Evolutionary conservation across 2,888 invertebrate species (phyloP).

Genomic region (Ametastegia equiseti): DNA sequence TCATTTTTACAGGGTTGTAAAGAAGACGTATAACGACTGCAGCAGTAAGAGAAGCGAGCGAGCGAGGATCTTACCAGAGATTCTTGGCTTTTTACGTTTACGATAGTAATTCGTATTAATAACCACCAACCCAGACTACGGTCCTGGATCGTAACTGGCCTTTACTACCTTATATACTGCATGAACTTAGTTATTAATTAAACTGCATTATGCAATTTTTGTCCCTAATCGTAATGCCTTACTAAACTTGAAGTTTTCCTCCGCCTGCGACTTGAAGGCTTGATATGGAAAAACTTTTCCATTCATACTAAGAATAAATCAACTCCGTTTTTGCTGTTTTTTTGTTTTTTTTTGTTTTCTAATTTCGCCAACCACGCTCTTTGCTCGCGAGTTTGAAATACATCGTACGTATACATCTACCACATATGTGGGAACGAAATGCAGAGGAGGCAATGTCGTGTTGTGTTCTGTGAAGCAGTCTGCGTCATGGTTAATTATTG

Average conservation of each 20-base stretch:
- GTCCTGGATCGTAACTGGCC: constrained; percentile 10
- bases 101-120: constrained; percentile 50
- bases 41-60: constrained; percentile 1
- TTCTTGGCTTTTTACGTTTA: constrained; percentile 43
- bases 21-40: constrained; percentile 43
- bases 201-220: constrained; percentile 48
- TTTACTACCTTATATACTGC: constrained; percentile 32
- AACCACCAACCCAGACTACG: constrained; percentile 27
- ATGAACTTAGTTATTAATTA: constrained; percentile 43
- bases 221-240: constrained; percentile 17
- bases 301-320: constrained; percentile 65
- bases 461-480: constrained; percentile 50
- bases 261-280: neutral
- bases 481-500: constrained; percentile 61
- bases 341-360: too few species aligned
- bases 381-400: neutral
- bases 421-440: constrained; percentile 4
- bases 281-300: neutral
- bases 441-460: constrained; percentile 45
- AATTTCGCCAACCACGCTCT: constrained; percentile 54
- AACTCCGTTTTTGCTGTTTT: constrained; percentile 60
- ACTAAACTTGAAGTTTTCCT: neutral
- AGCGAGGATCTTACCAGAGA: constrained; percentile 7
- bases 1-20: constrained; percentile 54
- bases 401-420: neutral